Evolutionary conservation across 1,140 invertebrate genomes (phyloP), one percentile per base, ranked within the genome.

Genomic region (Diachasma alloeum): DNA sequence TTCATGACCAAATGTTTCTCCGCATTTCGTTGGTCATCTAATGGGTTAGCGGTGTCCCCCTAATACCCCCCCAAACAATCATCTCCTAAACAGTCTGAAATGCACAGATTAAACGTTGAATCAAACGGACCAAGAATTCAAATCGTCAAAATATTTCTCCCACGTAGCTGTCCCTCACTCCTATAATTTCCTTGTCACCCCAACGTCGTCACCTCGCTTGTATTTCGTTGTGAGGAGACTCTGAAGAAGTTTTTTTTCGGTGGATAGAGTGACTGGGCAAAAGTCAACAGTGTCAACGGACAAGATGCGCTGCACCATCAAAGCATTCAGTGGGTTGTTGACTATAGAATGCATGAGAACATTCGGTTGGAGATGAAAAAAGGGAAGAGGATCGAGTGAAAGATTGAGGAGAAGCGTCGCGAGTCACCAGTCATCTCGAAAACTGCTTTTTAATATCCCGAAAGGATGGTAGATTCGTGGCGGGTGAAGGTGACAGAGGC

Each of bases 371-470:
- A 56, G 17, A 48, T 13, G 24, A 69, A 69, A 44, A 67, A 44
- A 69, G 31, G 31, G 31, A 53, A 19, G 48, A 56, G 53, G 26
- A 71, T 17, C n/a, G 1, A 73, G 70, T 70, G 48, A 26, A 66
- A 42, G 42, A 66, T 71, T 31, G 24, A 48, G 73, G 76, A 70
- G 31, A 31, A 3, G 37, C 42, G 66, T 72, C 22, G 31, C 59
- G 48, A 77, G 67, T 75, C 46, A 46, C 66, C 31, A 71, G 74
- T 76, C 78, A 79, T 79, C 78, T 63, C 36, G 19, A 76, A 42
- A 79, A 79, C 68, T 74, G 67, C 72, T 76, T 77, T 79, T 79
- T 79, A 77, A 79, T 79, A 79, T 79, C 72, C 37, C 74, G 36
- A 26, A 72, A 66, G 42, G 66, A 39, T 56, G 72, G 44, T 59